Percentiles rank a stretch among this genome's conserved stretches.
Conservation (phyloP, 1,140 invertebrate genomes). For the Tetraneura akinire region DNA sequence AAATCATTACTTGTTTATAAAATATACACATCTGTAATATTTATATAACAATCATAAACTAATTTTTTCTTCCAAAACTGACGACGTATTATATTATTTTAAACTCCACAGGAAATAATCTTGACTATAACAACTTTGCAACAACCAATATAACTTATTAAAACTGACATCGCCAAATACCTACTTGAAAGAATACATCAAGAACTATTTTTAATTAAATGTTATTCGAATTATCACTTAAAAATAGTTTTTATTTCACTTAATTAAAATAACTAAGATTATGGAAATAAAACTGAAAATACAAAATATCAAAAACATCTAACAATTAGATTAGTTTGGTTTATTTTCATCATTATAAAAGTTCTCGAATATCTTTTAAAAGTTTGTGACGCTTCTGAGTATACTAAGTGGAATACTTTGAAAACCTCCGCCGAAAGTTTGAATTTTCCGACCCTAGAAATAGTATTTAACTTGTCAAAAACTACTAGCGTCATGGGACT, state of each 20-base stretch:
- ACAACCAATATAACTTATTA: background rate
- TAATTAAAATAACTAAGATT: conserved; percentile 9
- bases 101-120: too few relatives aligned
- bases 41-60: too few relatives aligned
- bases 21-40: too few relatives aligned
- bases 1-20: too few relatives aligned
- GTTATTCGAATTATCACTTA: background rate
- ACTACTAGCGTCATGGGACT: conserved; percentile 21
- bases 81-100: too few relatives aligned
- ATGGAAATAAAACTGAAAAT: background rate
- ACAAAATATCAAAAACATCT: background rate
- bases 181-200: background rate
- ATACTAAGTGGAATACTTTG: conserved; percentile 37
- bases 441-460: conserved; percentile 2
- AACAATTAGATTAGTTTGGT: conserved; percentile 21
- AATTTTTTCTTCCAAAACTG: too few relatives aligned
- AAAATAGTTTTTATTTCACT: too few relatives aligned
- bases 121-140: too few relatives aligned
- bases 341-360: conserved; percentile 29
- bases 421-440: conserved; percentile 12
- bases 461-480: conserved; percentile 42
- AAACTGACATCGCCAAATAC: too few relatives aligned
- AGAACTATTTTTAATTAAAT: background rate
- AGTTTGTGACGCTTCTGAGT: conserved; percentile 32
- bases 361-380: conserved; percentile 32